A percentile compares a stretch with the other conserved stretches of the same genome.
These are phyloP conservation scores for Cyprinodon tularosa DNA, from an alignment of 2,113 vertebrate species.

Conservation along the genomic window DNA sequence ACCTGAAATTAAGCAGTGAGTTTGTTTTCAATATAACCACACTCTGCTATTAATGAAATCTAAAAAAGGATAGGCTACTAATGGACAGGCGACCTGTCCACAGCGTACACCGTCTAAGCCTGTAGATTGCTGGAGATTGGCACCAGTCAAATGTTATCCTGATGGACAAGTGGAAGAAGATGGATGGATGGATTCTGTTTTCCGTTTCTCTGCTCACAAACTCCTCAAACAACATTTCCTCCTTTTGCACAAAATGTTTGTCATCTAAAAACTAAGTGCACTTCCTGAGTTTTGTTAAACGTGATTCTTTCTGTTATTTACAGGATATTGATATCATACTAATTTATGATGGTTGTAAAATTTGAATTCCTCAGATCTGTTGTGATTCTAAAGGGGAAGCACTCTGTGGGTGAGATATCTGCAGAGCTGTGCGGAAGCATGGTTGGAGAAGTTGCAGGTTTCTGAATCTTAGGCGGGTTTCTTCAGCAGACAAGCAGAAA, in stretches of 20 bases:
- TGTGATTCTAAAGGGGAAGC: neutral
- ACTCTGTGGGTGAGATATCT: neutral
- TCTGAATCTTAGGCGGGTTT: neutral
- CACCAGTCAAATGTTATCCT: no score
- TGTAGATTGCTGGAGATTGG: no score
- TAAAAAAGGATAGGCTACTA: no score
- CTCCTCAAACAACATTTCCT: neutral
- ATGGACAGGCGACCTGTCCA: no score
- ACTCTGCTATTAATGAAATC: neutral
- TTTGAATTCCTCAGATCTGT: neutral
- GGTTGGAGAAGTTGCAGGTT: neutral
- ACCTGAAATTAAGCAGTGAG: neutral
- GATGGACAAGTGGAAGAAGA: no score
- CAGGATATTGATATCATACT: neutral
- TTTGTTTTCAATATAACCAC: neutral
- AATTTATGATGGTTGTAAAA: neutral
- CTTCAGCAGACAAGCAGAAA: no score
- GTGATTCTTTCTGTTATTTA: neutral
- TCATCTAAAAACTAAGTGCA: conserved; percentile 27
- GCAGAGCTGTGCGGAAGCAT: no score
- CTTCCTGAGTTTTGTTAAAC: conserved; percentile 10
- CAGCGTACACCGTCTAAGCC: no score
- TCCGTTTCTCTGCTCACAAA: neutral
- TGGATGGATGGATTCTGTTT: no score
- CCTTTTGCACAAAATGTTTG: neutral